Conservation (phyloP, 2,888 invertebrate genomes). For the Conus canariensis region DNA sequence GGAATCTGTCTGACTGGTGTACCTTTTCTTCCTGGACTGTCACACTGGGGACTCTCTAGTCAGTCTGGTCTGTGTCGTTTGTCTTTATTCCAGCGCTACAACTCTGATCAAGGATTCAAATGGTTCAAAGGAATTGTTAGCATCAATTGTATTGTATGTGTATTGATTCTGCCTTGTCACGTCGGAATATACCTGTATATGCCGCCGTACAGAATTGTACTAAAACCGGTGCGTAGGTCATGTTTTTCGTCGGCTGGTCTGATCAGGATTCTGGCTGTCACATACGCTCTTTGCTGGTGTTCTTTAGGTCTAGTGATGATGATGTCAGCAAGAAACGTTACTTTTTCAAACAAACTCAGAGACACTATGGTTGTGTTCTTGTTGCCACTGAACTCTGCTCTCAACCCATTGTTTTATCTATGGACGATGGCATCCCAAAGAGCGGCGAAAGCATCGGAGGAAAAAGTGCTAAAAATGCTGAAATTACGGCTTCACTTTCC, state of each 20-base stretch:
- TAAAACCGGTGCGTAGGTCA: not conserved
- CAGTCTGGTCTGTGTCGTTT: constrained; percentile 73
- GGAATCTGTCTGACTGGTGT: constrained; percentile 65
- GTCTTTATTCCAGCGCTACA: constrained; percentile 71
- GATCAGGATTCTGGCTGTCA: not conserved
- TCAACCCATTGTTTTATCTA: not conserved
- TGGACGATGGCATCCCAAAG: not conserved
- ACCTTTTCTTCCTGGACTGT: constrained; percentile 64
- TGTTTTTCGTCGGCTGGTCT: not conserved
- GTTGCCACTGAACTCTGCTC: constrained; percentile 29
- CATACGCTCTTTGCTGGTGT: not conserved
- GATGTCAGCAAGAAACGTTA: too few species aligned
- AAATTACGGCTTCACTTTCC: not conserved
- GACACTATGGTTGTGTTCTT: constrained; percentile 18
- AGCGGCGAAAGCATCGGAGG: not conserved
- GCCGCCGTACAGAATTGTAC: not conserved
- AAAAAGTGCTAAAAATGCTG: not conserved
- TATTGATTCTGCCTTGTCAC: constrained; percentile 71
- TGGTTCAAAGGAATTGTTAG: constrained; percentile 70
- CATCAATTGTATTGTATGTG: constrained; percentile 69
- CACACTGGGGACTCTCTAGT: constrained; percentile 63
- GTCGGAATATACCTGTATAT: constrained; percentile 69
- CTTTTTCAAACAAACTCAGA: not conserved
- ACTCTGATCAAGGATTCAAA: constrained; percentile 75
- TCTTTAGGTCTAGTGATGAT: not conserved